These are phyloP conservation scores for Himalopsyche japonica DNA, from an alignment of 2,888 invertebrate genomes.

Conservation along the genomic window DNA sequence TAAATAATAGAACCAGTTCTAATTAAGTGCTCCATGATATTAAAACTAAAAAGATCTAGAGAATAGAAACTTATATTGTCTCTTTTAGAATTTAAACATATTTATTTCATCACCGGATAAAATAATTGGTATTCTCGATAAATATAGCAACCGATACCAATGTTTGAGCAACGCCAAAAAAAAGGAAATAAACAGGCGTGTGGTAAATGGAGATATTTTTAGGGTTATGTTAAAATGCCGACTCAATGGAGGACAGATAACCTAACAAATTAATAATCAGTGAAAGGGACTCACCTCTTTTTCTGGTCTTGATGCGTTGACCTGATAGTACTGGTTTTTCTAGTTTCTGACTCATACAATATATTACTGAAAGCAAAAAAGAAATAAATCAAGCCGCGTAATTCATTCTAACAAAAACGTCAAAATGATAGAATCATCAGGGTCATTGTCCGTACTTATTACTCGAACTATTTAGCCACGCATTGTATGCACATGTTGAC, in stretches of 20 bases:
- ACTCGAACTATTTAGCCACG: not conserved
- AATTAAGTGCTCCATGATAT: not conserved
- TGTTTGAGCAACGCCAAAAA: too few relatives aligned
- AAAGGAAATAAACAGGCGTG: too few relatives aligned
- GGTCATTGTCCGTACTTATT: slow-evolving; percentile 31
- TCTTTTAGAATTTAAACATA: too few relatives aligned
- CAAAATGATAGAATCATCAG: slow-evolving; percentile 21
- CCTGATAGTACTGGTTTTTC: slow-evolving; percentile 99
- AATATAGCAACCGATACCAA: too few relatives aligned
- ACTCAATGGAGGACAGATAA: not conserved
- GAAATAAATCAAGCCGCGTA: slow-evolving; percentile 35
- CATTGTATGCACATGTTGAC: not conserved
- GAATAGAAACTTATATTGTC: not conserved
- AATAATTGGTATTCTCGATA: too few relatives aligned
- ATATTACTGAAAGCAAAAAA: slow-evolving; percentile 70
- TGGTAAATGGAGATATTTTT: too few relatives aligned
- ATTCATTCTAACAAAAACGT: not conserved
- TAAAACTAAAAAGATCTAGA: not conserved
- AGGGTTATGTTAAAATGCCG: not conserved
- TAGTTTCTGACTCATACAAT: slow-evolving; percentile 99
- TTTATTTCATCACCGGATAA: too few relatives aligned
- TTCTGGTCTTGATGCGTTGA: slow-evolving; percentile 99
- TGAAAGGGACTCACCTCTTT: slow-evolving; percentile 80
- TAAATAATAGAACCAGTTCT: not conserved
- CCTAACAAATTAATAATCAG: not conserved